Base-by-base conservation (phyloP, 1,140 invertebrate genomes). In the Mycetomoellerius zeteki region DNA sequence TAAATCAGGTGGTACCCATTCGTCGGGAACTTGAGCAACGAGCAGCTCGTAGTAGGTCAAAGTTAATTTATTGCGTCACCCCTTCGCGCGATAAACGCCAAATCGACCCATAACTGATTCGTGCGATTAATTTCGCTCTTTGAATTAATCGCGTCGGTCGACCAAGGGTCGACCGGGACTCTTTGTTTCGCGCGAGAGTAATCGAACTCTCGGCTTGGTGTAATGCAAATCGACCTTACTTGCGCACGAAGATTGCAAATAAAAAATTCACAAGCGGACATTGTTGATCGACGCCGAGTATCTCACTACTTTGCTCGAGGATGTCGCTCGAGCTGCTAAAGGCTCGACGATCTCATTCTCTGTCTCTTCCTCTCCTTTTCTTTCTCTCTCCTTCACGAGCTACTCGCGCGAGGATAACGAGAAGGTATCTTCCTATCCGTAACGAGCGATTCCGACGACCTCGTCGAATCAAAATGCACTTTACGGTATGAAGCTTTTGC, bases 381-480 rank as follows among this genome's bases (percentile, higher is more conserved):
- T 27, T 30, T 43, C 58, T 43, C 5, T 37, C 27, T 56, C 24
- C 16, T 30, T 21, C 52, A 3, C 37, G 37, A 12, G 37, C 37
- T 10, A 43, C 8, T 76, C 64, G 85, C 67, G 73, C 52, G 88
- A 86, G 80, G 65, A 89, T 85, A 89, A 88, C 87, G 33, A 89
- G 69, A 33, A 75, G 19, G 30, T 69, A 86, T 54, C 30, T 76
- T 56, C 64, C 58, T 30, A 60, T 67, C 78, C 86, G 64, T 71
- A 75, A 67, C 86, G 82, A 87, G 30, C 37, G 64, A 67, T 47
- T 77, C 62, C 50, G 76, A 82, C 58, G 86, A 89, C 80, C 86
- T 73, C 86, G 87, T 33, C 33, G 58, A 12, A 56, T 87, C 87
- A 65, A 75, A 82, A 71, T 52, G 62, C 47, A 56, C 64, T 86